phyloP scores from a whole-genome alignment of 2,888 invertebrate species.

The Automeris io region DNA sequence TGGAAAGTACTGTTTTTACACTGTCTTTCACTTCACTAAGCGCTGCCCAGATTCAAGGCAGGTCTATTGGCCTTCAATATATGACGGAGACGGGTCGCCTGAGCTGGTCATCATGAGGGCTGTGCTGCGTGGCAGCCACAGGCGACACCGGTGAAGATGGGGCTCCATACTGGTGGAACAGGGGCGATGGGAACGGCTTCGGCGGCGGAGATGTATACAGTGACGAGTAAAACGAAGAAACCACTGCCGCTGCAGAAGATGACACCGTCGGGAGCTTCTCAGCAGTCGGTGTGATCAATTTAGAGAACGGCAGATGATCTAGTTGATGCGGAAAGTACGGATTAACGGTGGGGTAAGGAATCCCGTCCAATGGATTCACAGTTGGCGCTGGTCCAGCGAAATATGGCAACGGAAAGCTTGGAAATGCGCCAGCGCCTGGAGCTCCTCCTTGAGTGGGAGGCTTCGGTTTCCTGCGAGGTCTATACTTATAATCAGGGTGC shows the following conservation, averaged over 20 bases:
- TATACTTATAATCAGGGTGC: conserved; percentile 94
- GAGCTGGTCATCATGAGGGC: conserved; percentile 77
- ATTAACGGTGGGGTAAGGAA: conserved; percentile 81
- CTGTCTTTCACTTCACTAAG: too few relatives aligned
- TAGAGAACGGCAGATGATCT: conserved; percentile 80
- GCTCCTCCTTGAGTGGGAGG: conserved; percentile 77
- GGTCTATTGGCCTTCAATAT: conserved; percentile 77
- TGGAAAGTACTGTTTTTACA: too few relatives aligned
- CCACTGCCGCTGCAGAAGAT: conserved; percentile 76
- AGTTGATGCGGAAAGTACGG: conserved; percentile 88
- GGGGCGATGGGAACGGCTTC: conserved; percentile 71
- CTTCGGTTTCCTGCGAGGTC: conserved; percentile 90
- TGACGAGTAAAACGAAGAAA: conserved; percentile 82
- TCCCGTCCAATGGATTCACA: conserved; percentile 75
- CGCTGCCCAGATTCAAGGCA: too few relatives aligned
- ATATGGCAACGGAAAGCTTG: conserved; percentile 80
- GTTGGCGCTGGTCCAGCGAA: conserved; percentile 79
- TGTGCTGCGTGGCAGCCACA: conserved; percentile 61
- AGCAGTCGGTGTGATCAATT: conserved; percentile 71
- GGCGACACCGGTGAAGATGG: conserved; percentile 68
- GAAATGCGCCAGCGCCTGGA: conserved; percentile 74
- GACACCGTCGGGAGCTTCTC: conserved; percentile 66
- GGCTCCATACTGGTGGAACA: conserved; percentile 72
- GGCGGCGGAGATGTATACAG: conserved; percentile 78
- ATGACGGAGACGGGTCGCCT: conserved; percentile 84